A percentile compares a stretch with the other conserved stretches of the same genome.
phyloP scores from a whole-genome alignment of 1,140 invertebrate genomes.

The Brachionus rubens region DNA sequence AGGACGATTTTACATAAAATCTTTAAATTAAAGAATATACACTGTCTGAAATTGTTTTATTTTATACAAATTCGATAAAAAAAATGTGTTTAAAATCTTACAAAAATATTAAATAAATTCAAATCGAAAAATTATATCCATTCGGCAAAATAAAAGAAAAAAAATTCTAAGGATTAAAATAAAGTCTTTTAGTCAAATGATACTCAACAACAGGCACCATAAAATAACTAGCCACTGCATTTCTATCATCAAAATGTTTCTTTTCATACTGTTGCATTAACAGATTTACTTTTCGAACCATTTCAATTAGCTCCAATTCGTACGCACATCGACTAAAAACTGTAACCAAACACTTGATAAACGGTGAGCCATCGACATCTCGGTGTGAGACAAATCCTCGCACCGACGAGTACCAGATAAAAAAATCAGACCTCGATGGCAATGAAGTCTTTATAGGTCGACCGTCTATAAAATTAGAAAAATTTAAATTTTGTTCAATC shows the following conservation, averaged over 20 bases:
- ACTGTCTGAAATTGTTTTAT: too few species aligned
- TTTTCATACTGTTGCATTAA: constrained; percentile 46
- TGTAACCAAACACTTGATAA: constrained; percentile 42
- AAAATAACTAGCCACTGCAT: constrained; percentile 43
- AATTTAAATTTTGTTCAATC: not conserved
- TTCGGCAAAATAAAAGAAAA: too few species aligned
- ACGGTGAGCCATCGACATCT: constrained; percentile 18
- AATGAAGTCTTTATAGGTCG: not conserved
- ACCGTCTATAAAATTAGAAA: constrained; percentile 37
- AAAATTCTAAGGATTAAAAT: constrained; percentile 45
- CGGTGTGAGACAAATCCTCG: constrained; percentile 38
- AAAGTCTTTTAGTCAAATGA: constrained; percentile 31
- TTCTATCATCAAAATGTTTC: constrained; percentile 36
- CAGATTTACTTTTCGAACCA: constrained; percentile 39
- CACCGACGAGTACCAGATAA: constrained; percentile 43
- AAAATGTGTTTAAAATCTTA: too few species aligned
- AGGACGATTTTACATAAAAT: too few species aligned
- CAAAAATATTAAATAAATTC: too few species aligned
- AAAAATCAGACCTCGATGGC: constrained; percentile 37
- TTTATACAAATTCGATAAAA: too few species aligned
- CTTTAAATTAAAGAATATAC: too few species aligned
- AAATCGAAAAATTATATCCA: too few species aligned
- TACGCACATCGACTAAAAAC: constrained; percentile 35
- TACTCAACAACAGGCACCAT: constrained; percentile 44
- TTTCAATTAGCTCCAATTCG: constrained; percentile 39